Evolutionary conservation across 2,797 vertebrate species (phyloP).

Genomic region (Allenopithecus nigroviridis): DNA sequence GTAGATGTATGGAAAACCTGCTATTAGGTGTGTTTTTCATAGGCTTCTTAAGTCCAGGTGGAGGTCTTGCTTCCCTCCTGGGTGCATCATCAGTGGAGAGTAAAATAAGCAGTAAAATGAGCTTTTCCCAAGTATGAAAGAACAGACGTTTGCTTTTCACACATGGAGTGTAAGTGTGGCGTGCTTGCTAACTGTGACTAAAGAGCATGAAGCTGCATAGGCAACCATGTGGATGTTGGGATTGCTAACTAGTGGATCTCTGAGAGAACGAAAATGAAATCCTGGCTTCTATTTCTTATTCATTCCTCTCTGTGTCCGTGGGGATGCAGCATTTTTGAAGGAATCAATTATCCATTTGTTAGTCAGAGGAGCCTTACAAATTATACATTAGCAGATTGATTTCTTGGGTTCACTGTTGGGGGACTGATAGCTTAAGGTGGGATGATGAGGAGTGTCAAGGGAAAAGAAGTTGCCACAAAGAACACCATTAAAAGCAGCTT

Average conservation of each 20-base stretch:
- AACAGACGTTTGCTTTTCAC: conserved; percentile 81
- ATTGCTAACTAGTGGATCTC: conserved; percentile 74
- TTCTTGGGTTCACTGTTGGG: conserved; percentile 84
- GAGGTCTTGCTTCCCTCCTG: not conserved
- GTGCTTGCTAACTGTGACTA: conserved; percentile 73
- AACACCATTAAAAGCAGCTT: conserved; percentile 87
- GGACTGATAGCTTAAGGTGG: conserved; percentile 82
- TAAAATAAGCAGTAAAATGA: conserved; percentile 63
- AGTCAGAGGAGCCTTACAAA: conserved; percentile 88
- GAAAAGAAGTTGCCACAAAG: conserved; percentile 84
- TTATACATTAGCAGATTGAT: conserved; percentile 91
- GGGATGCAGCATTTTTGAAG: conserved; percentile 88
- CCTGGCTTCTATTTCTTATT: conserved; percentile 79
- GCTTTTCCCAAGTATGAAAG: conserved; percentile 60
- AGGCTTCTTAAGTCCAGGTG: not conserved
- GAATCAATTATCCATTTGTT: conserved; percentile 92
- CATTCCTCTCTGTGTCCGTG: conserved; percentile 81
- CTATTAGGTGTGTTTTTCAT: not conserved
- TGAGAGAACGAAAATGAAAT: conserved; percentile 68
- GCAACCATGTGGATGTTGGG: conserved; percentile 69
- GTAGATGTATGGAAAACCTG: not conserved
- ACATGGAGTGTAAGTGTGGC: conserved; percentile 53
- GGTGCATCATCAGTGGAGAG: not conserved
- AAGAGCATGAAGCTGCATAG: conserved; percentile 72
- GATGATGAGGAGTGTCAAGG: conserved; percentile 84